Evolutionary conservation across 30 jellyfish, hydroid and myxozoan genomes (phyloP), one percentile per base, ranked within the genome.

Genomic region (Cassiopea xamachana): DNA sequence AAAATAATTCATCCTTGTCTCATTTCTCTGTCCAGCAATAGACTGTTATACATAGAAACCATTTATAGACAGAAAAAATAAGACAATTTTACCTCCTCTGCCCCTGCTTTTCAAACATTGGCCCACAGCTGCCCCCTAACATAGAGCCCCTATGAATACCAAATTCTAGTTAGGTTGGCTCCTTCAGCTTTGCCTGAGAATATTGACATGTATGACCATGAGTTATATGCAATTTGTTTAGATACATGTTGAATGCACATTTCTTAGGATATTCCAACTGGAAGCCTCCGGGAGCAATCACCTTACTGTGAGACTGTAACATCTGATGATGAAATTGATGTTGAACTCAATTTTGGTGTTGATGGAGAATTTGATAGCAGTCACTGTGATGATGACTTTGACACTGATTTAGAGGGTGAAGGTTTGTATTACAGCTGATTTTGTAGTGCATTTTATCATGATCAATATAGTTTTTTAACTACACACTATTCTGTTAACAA

Each of bases 341-440:
- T 51, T 78, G 95, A 80, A 27, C 43, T 18, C 13, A 83, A 88
- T 46, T 49, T 80, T 1, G 43, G 69, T 19, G 69, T 48, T n/a
- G 78, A 17, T 43, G 60, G 47, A 2, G 89, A 87, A 77, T 94
- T 80, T 39, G 93, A 92, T 46, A 95, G 80, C 46, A 91, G 86
- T 27, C 93, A 80, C 18, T 82, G 96, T 58, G 98, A 92, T 45
- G 93, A 91, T n/a, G 98, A 67, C n/a, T 93, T 96, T 96, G 98
- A 93, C 46, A 93, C 98, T 3, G 98, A 93, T 69, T 78, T 93
- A 27, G 98, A 93, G 73, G 80, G 77, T 39, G 92, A 93, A 18
- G 94, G 96, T 73, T 75, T 58, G n/a, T 14, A 48, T 85, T 7
- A 9, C 49, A 47, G 16, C 79, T 10, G 12, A 48, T 14, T 39